Evolutionary conservation across 1,140 invertebrate genomes (phyloP), one percentile per base, ranked within the genome.

Genomic region (Hormaphis cornu): DNA sequence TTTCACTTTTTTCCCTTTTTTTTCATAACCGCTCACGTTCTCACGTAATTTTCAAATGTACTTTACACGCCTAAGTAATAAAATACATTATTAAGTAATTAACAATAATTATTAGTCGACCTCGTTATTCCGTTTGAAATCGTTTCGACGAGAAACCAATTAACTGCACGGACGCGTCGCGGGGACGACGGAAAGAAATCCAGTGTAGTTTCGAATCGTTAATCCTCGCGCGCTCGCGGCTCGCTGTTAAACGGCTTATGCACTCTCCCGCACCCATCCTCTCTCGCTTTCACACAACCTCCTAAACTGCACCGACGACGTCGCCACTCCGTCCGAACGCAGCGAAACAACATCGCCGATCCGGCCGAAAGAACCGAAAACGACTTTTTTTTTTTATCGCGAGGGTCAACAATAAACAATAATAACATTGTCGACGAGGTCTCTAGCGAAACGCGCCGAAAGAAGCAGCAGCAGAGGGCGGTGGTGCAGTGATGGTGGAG

Each of bases 361-460:
- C n/a, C n/a, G n/a, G 33, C 22, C 26, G 33, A 48, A 48, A 66
- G 26, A 48, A 66, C 44, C 58, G 44, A 66, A 66, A 48, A 44
- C 61, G 61, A 66, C 61, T 66, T 66, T 66, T 50, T 50, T 66
- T n/a, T n/a, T n/a, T n/a, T n/a, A n/a, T n/a, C n/a, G n/a, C 61
- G 46, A 50, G 50, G 61, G 61, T 66, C 61, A 66, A 66, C 44
- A 66, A 66, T n/a, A n/a, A n/a, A n/a, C n/a, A n/a, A n/a, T n/a
- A n/a, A n/a, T n/a, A 66, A 66, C 50, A 66, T 50, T 50, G 61
- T 66, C 44, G 61, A 33, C 61, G 61, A 66, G 44, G 61, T 66
- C 50, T 50, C 24, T 30, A 26, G 40, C 24, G 42, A 46, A 35
- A 66, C 28, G 18, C 44, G 59, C 40, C 6, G 42, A n/a, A n/a